These are phyloP conservation scores for Spialia ferax DNA, from an alignment of 2,888 invertebrate genomes.

Conservation along the genomic window DNA sequence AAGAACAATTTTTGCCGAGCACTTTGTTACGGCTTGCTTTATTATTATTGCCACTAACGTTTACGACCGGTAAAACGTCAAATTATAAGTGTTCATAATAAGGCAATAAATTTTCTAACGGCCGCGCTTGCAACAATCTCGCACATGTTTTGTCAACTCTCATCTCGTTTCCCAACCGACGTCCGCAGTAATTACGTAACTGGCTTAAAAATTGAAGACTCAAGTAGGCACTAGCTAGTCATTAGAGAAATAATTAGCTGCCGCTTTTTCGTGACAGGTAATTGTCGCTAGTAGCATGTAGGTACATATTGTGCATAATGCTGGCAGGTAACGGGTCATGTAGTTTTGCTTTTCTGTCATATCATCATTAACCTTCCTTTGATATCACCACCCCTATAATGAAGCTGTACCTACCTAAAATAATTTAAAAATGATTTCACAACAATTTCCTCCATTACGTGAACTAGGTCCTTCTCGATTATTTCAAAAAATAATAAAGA, in stretches of 20 bases:
- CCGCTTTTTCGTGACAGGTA: too few relatives aligned
- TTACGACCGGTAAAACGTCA: conserved; percentile 54
- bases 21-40: conserved; percentile 45
- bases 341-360: too few relatives aligned
- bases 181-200: not conserved
- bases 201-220: not conserved
- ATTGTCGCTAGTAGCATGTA: too few relatives aligned
- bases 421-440: too few relatives aligned
- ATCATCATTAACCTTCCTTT: too few relatives aligned
- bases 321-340: too few relatives aligned
- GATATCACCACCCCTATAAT: too few relatives aligned
- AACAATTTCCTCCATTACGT: too few relatives aligned
- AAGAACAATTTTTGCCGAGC: conserved; percentile 25
- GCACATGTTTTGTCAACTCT: conserved; percentile 37
- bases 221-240: not conserved
- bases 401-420: too few relatives aligned
- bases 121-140: conserved; percentile 40
- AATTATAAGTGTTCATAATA: conserved; percentile 54
- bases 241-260: not conserved
- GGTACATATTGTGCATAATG: too few relatives aligned
- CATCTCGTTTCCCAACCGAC: conserved; percentile 23
- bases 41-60: conserved; percentile 53
- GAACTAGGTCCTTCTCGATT: too few relatives aligned
- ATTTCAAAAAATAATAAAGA: too few relatives aligned
- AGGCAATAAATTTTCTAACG: conserved; percentile 51